phyloP scores from a whole-genome alignment of 2,888 invertebrate species.

The Phortica magna region DNA sequence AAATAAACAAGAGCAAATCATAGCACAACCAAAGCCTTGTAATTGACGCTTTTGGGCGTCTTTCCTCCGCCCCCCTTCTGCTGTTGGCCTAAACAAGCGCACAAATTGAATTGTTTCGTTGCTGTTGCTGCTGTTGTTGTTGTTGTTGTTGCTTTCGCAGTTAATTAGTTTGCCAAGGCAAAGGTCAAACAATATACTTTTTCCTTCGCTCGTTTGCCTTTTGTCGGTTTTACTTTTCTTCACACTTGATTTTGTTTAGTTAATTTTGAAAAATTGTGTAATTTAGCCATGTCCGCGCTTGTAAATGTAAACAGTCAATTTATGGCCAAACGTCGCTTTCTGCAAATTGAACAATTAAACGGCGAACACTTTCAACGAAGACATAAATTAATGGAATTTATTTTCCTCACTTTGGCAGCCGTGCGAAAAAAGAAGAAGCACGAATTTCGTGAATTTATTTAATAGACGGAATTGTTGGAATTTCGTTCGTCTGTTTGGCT shows the following conservation, averaged over 20 bases:
- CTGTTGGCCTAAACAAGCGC: background rate
- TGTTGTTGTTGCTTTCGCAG: background rate
- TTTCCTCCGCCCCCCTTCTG: background rate
- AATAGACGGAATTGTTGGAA: too few species aligned
- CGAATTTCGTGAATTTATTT: too few species aligned
- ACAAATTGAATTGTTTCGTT: background rate
- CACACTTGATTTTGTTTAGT: slow-evolving; percentile 13
- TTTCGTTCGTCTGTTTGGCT: too few species aligned
- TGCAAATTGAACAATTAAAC: slow-evolving; percentile 5
- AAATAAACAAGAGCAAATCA: background rate
- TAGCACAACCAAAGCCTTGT: background rate
- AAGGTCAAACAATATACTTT: slow-evolving; percentile 18
- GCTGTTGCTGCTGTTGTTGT: background rate
- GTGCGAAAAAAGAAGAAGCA: too few species aligned
- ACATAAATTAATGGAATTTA: background rate
- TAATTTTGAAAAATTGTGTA: background rate
- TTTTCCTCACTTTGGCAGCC: background rate
- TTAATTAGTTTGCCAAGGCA: slow-evolving; percentile 19
- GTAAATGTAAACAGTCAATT: slow-evolving; percentile 14
- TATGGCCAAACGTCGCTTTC: background rate
- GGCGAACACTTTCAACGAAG: background rate
- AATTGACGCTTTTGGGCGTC: background rate
- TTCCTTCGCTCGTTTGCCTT: background rate
- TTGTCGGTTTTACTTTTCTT: background rate
- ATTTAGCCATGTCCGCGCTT: background rate